These are phyloP conservation scores for Zophobas morio DNA, from an alignment of 1,140 invertebrate genomes.

Conservation along the genomic window DNA sequence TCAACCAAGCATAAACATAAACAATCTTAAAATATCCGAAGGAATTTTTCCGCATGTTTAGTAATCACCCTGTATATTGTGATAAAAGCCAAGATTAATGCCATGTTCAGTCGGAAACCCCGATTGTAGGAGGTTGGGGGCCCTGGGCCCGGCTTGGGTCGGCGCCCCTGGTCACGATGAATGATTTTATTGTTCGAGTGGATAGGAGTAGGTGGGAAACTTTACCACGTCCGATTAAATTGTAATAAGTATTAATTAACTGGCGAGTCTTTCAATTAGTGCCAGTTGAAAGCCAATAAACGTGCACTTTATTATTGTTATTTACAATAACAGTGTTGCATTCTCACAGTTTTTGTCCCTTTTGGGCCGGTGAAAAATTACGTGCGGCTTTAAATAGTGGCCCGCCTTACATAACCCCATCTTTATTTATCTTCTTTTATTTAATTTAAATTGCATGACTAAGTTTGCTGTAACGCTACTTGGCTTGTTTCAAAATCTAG, in stretches of 20 bases:
- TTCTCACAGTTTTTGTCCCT: not conserved
- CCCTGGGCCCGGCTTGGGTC: too few relatives aligned
- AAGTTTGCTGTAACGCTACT: conserved; percentile 14
- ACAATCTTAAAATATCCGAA: too few relatives aligned
- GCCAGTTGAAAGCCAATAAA: conserved; percentile 34
- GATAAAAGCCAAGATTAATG: too few relatives aligned
- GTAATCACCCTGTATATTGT: too few relatives aligned
- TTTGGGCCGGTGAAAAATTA: conserved; percentile 4
- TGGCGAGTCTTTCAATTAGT: conserved; percentile 38
- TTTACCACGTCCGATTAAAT: conserved; percentile 34
- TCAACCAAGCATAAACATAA: too few relatives aligned
- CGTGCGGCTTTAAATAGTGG: not conserved
- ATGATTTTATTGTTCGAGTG: conserved; percentile 7
- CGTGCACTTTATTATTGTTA: conserved; percentile 26
- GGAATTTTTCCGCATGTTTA: too few relatives aligned
- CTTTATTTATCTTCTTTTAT: conserved; percentile 20
- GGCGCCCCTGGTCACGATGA: not conserved
- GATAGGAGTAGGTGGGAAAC: conserved; percentile 35
- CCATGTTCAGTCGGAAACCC: too few relatives aligned
- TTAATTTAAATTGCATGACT: conserved; percentile 30
- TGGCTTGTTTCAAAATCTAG: conserved; percentile 30
- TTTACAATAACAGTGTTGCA: conserved; percentile 9
- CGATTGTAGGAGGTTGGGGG: too few relatives aligned
- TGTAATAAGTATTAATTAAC: conserved; percentile 29
- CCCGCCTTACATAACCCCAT: conserved; percentile 2